Base-by-base conservation (phyloP, 2,113 vertebrate species). In the Thinocorus orbignyianus region DNA sequence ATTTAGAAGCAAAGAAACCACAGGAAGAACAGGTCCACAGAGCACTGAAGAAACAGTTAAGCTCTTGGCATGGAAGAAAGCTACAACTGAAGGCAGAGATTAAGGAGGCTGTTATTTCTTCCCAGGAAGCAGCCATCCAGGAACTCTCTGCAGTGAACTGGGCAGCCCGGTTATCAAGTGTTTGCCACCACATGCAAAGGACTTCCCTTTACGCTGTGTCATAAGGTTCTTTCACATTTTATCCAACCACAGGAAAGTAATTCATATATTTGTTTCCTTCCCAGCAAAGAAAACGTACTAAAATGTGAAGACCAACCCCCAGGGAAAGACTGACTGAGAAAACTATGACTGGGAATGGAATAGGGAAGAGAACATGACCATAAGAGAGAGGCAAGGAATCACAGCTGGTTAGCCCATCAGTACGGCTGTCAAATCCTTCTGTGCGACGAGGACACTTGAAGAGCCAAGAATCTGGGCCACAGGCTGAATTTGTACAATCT, bases 381-480 rank as follows among this genome's bases (percentile, higher is more conserved):
- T 28, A 25, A 49, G 7, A 41, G 1, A 58, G 14, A 58, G 57
- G 15, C 0, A 0, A 46, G 57, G 64, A 44, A 72, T 57, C 24
- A 35, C 44, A 70, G 30, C 10, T 64, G 13, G 6, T 80, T 60
- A 46, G 84, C 10, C 4, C 9, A 65, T 24, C 2, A 4, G 12
- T 3, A 33, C 22, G 22, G 39, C 7, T 86, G 12, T 17, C 6
- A 9, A 78, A 57, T 30, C 9, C 11, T 26, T 60, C 17, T 30
- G 24, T 51, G 39, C 28, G 35, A 23, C 1, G 4, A 65, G 14
- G 19, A 46, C 8, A 33, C 6, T 9, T 3, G 0, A 0, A 16
- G 10, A 42, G 11, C 17, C 60, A 39, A 72, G 72, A 74, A 64
- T 65, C 33, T 72, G 20, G 44, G 46, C 10, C 11, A 31, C 17